These are phyloP conservation scores for Apodemus agrarius DNA, from an alignment of 2,797 vertebrate genomes.

Conservation along the genomic window DNA sequence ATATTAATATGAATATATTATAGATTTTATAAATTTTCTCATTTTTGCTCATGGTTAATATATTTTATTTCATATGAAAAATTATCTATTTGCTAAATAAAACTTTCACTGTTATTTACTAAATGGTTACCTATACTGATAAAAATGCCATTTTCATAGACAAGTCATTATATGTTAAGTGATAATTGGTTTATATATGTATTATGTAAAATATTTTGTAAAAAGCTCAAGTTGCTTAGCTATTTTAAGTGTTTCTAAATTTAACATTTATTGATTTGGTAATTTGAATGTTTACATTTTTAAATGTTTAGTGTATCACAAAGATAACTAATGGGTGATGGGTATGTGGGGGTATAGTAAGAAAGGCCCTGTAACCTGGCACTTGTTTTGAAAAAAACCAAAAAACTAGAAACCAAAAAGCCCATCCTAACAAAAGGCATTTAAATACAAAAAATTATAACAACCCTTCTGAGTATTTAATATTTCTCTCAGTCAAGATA, in stretches of 20 bases:
- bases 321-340: neutral
- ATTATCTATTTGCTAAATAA: neutral
- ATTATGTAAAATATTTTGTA: constrained; percentile 1
- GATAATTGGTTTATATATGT: constrained; percentile 46
- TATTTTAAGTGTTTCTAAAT: neutral
- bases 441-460: neutral
- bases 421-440: neutral
- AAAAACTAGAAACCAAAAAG: neutral
- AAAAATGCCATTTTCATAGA: constrained; percentile 2
- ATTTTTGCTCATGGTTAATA: constrained; percentile 32
- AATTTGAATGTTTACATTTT: neutral
- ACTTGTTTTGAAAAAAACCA: neutral
- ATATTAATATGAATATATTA: neutral
- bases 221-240: constrained; percentile 41
- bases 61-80: constrained; percentile 47
- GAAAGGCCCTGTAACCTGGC: neutral
- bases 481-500: constrained; percentile 9
- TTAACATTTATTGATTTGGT: neutral
- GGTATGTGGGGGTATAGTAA: neutral
- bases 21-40: neutral
- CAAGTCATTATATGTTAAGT: constrained; percentile 22
- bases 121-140: constrained; percentile 10
- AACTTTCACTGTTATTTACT: constrained; percentile 14
- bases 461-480: neutral
- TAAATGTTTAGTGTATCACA: constrained; percentile 16